Evolutionary conservation across 2,113 vertebrate genomes (phyloP), one percentile per base, ranked within the genome.

Genomic region (Trochalopteron elliotii): DNA sequence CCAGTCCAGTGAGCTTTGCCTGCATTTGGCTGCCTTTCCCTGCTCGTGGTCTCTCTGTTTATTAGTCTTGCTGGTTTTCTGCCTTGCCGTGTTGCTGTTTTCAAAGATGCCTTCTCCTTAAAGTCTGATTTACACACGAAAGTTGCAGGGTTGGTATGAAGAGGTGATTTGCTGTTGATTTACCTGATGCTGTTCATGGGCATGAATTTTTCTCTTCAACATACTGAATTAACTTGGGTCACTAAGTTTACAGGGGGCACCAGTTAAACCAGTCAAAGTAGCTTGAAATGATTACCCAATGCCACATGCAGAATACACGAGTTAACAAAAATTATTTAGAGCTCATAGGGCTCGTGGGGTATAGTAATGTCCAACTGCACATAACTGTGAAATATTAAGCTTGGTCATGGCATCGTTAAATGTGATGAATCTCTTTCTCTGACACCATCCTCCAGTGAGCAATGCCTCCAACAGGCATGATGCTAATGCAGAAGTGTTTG

Each of bases 301-400:
- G 81, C 37, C 65, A 72, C 0, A 5, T 18, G 52, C 56, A 60
- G 55, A 92, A 78, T n/a, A 49, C 39, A 25, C 4, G 4, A 77
- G 83, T 92, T 92, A 93, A 92, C 68, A 94, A 74, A 86, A 86
- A 74, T 70, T 9, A 94, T 93, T 95, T 93, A 94, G 71, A 39
- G 22, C 45, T 14, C n/a, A 18, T 4, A 56, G 75, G 37, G 83
- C 89, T 93, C 47, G 7, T 2, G 2, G 63, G 39, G 33, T 86
- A 13, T 30, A 39, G 83, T 55, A 28, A 74, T 24, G 57, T 95
- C 83, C 64, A 59, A 33, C 80, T 52, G 60, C 83, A 83, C 83
- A 37, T 90, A 94, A 90, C 71, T 72, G 47, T 94, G 95, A 95
- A 90, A 94, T 94, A 93, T 37, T 86, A 74, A 77, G 56, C 83